Percentiles rank a stretch among this genome's conserved stretches.
These are phyloP conservation scores for Malurus elegans DNA, from an alignment of 2,113 vertebrate genomes.

Conservation along the genomic window DNA sequence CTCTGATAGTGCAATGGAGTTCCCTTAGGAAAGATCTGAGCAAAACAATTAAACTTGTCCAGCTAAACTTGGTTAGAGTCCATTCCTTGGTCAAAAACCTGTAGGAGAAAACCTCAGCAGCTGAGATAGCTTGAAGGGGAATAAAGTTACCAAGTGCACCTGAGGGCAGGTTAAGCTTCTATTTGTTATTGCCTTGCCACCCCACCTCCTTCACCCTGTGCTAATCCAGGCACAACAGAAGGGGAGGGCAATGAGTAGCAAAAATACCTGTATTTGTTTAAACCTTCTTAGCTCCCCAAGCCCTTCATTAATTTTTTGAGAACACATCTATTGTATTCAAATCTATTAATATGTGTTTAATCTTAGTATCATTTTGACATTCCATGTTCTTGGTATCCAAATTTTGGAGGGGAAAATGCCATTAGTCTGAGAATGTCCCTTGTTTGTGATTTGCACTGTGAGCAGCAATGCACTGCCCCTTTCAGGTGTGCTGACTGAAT, in stretches of 20 bases:
- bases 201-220: background rate
- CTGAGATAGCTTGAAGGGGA: background rate
- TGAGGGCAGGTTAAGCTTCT: background rate
- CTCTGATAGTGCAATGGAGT: background rate
- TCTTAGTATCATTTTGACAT: background rate
- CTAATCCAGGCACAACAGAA: background rate
- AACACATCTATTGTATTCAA: background rate
- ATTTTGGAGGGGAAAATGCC: background rate
- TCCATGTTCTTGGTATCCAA: background rate
- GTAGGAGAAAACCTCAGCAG: background rate
- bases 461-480: background rate
- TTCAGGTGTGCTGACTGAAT: background rate
- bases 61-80: background rate
- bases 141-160: background rate
- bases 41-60: background rate
- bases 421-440: background rate
- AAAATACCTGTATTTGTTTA: background rate
- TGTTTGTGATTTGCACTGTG: background rate
- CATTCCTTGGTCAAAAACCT: background rate
- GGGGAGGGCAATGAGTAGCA: background rate
- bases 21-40: background rate
- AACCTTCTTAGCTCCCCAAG: background rate
- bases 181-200: background rate
- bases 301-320: background rate
- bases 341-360: background rate